Base-by-base conservation (phyloP, 2,113 vertebrate genomes). In the Mola mola region DNA sequence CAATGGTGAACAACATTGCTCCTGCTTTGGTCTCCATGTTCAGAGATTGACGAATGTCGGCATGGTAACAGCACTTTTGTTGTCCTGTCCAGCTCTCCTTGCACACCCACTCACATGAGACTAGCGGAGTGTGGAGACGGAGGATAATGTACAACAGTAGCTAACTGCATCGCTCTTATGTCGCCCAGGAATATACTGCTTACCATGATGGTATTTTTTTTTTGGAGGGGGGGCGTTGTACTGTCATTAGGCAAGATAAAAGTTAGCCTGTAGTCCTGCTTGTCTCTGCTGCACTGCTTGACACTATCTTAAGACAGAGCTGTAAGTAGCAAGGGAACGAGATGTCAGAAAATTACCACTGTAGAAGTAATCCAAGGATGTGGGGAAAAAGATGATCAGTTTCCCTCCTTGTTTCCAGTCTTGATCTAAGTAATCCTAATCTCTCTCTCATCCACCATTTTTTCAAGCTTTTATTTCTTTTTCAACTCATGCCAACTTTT, bases 401-500 rank as follows among this genome's bases (percentile, higher is more conserved):
- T 83, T 68, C 73, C 65, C 59, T 80, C 68, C 79, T 69, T 72
- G 51, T 81, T 76, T 65, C 52, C 36, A 71, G 29, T 84, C 76
- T 72, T 58, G 25, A 84, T 79, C 60, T 51, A 67, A 87, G 81
- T 89, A 79, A 85, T 87, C 66, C 80, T 84, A 85, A 87, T 79
- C 82, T 62, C 29, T 62, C 29, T 31, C 36, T 62, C 61, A 62
- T 64, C 57, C 61, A 12, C 47, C 51, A 40, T 56, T 53, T 66
- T 61, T 21, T 71, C 43, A 68, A 36, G 62, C 40, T 66, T 44
- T 61, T 72, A 44, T 38, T 24, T 68, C 16, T 69, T 67, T 52
- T 51, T 67, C 48, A 62, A 60, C 69, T 77, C 69, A 13, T 66
- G 63, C 51, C 34, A 73, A 73, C 63, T 87, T 88, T 36, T 87